Evolutionary conservation across 2,113 vertebrate species (phyloP), one percentile per base, ranked within the genome.

Genomic region (Cairina moschata): DNA sequence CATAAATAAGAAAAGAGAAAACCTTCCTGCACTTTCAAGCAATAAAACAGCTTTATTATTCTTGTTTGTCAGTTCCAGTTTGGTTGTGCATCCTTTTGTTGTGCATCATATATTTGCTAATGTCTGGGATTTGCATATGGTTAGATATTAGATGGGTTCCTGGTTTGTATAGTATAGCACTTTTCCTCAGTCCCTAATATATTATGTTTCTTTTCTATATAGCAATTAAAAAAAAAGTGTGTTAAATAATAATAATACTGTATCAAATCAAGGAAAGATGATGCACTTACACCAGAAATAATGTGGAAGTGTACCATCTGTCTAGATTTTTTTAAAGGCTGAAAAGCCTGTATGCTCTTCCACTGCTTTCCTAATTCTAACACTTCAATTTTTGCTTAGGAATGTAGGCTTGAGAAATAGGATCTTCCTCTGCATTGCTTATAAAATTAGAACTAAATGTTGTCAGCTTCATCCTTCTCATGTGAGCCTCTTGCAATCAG

Each of bases 341-440:
- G 50, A n/a, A 44, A 16, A 86, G 6, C 28, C 4, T 32, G 0
- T 40, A 3, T 36, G 26, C 29, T 82, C 2, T 88, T 85, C 48
- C 20, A 44, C 67, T 90, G 2, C 50, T 13, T 73, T 83, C n/a
- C 18, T 78, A 44, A 46, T 62, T 91, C 29, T 77, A 44, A 56
- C 17, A 5, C 71, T 90, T 77, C 77, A 60, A n/a, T 78, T 71
- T 88, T 91, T 78, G 10, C 28, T 74, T 81, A 44, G 68, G 40
- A 90, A 26, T 32, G 31, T 66, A 32, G 21, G 12, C 21, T 78
- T 77, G 28, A 81, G 59, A 94, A 67, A 74, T 34, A 58, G 0
- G 22, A 28, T 32, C 10, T 78, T 89, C 78, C 36, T 44, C 28
- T 87, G 65, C 13, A 22, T 20, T 46, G n/a, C 17, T 86, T 74